Percentiles rank a stretch among this genome's conserved stretches.
phyloP scores from a whole-genome alignment of 2,888 invertebrate genomes.

The Axea sp. region DNA sequence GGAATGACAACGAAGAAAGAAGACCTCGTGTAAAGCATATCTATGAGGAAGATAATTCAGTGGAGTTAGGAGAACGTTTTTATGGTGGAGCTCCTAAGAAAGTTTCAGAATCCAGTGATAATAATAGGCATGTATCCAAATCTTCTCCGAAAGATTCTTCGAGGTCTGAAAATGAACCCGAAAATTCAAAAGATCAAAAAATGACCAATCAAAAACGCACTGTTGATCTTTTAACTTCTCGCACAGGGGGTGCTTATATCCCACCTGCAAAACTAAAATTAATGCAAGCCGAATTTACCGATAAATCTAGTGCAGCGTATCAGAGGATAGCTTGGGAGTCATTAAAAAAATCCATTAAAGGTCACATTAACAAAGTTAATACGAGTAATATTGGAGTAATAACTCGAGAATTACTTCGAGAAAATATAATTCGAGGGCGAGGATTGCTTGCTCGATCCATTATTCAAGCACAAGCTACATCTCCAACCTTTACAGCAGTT shows the following conservation, averaged over 20 bases:
- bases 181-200: slow-evolving; percentile 54
- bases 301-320: slow-evolving; percentile 96
- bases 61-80: slow-evolving; percentile 65
- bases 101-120: no score
- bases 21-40: slow-evolving; percentile 55
- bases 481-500: slow-evolving; percentile 98
- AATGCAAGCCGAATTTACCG: slow-evolving; percentile 97
- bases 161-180: slow-evolving; percentile 8
- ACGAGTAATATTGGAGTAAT: slow-evolving; percentile 96
- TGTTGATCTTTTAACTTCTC: slow-evolving; percentile 87
- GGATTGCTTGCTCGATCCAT: slow-evolving; percentile 95
- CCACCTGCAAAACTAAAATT: slow-evolving; percentile 96
- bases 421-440: slow-evolving; percentile 97
- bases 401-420: slow-evolving; percentile 93
- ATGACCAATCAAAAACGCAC: slow-evolving; percentile 79
- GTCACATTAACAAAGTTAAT: slow-evolving; percentile 98
- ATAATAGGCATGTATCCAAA: slow-evolving; percentile 44
- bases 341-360: slow-evolving; percentile 98
- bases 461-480: slow-evolving; percentile 98
- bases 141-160: slow-evolving; percentile 25
- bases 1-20: slow-evolving; percentile 60
- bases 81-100: slow-evolving; percentile 64
- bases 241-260: slow-evolving; percentile 97
- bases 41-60: slow-evolving; percentile 61
- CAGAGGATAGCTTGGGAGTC: slow-evolving; percentile 99